Evolutionary conservation across 1,140 invertebrate genomes (phyloP).

Genomic region (Caenorhabditis latens): DNA sequence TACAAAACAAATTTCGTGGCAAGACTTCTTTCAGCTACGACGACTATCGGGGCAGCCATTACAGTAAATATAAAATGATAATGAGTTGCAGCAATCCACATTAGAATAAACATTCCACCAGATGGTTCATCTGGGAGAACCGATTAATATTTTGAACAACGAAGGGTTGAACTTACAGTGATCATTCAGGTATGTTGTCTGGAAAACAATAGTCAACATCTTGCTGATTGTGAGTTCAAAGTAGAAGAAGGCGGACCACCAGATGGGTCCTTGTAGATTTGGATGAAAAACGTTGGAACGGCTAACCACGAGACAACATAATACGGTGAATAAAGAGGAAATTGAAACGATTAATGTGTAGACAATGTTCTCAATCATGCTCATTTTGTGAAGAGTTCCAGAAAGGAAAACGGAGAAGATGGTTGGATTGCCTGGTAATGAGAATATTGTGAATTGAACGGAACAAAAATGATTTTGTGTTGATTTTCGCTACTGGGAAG

Average conservation of each 20-base stretch:
- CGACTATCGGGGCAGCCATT: background rate
- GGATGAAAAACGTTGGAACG: constrained; percentile 8
- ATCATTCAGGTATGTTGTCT: background rate
- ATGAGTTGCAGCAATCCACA: constrained; percentile 32
- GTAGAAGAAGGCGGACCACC: background rate
- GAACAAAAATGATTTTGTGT: too few relatives aligned
- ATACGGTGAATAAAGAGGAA: background rate
- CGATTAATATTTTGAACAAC: background rate
- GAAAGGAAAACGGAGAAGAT: background rate
- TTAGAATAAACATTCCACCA: background rate
- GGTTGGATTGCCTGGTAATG: background rate
- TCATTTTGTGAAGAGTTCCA: constrained; percentile 26
- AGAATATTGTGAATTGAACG: background rate
- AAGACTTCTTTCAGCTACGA: constrained; percentile 7
- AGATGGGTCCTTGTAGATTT: constrained; percentile 1
- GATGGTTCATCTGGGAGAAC: background rate
- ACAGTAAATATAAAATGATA: constrained; percentile 31
- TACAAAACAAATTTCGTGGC: constrained; percentile 25
- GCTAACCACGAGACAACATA: background rate
- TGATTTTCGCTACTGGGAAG: too few relatives aligned
- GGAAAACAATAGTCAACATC: constrained; percentile 17
- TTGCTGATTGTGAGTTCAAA: constrained; percentile 14
- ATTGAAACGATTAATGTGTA: background rate
- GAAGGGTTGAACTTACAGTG: background rate
- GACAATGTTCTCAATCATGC: background rate